Evolutionary conservation across 2,888 invertebrate genomes (phyloP).

Genomic region (Linnaemya tessellans): DNA sequence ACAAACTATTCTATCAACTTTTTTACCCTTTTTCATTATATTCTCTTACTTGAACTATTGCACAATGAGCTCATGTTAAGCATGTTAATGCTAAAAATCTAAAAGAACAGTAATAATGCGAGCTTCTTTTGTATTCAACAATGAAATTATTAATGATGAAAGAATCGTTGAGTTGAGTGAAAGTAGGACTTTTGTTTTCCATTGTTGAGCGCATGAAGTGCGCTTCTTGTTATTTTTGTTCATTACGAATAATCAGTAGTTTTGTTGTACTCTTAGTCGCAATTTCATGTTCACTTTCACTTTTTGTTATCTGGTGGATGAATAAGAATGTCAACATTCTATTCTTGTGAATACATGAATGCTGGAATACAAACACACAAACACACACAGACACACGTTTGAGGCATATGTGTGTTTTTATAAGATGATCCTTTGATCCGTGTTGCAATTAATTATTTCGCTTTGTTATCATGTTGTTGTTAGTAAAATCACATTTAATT

Average conservation of each 20-base stretch:
- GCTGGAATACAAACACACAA: not conserved
- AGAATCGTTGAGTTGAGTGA: constrained; percentile 20
- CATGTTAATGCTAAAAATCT: constrained; percentile 37
- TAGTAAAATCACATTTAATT: constrained; percentile 57
- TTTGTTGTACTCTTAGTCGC: constrained; percentile 33
- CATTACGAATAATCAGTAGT: constrained; percentile 56
- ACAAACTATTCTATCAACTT: not conserved
- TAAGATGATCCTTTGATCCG: constrained; percentile 60
- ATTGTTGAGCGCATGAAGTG: constrained; percentile 52
- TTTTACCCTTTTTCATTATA: not conserved
- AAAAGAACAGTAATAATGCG: constrained; percentile 49
- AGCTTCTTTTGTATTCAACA: constrained; percentile 39
- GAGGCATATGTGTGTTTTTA: not conserved
- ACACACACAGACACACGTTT: too few relatives aligned
- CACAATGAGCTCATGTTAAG: constrained; percentile 42
- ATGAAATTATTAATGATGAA: constrained; percentile 48
- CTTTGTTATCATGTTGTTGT: constrained; percentile 45
- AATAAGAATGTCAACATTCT: constrained; percentile 38
- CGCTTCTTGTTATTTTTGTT: constrained; percentile 42
- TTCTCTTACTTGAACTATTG: constrained; percentile 41
- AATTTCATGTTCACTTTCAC: constrained; percentile 69
- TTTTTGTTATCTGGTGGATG: constrained; percentile 50
- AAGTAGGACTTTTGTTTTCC: constrained; percentile 55
- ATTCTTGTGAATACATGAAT: not conserved
- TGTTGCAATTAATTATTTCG: constrained; percentile 44